Evolutionary conservation across 2,797 vertebrate genomes (phyloP), one percentile per base, ranked within the genome.

Genomic region (Pangasius djambal): DNA sequence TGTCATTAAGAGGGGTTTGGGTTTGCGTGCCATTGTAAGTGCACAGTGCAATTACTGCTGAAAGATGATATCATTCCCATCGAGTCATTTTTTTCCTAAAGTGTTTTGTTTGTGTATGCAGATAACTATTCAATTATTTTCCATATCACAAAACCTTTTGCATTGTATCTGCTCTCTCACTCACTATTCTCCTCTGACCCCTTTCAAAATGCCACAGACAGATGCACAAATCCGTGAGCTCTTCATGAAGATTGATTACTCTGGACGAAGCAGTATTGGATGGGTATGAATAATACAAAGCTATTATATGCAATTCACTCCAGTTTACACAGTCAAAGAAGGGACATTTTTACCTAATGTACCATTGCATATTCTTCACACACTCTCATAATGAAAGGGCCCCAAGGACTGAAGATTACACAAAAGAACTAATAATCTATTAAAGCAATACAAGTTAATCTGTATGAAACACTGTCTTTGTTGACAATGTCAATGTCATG

Each of bases 181-280:
- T 86, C 2, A 2, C 55, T 78, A 28, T 63, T 44, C 57, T 34
- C 37, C 37, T 65, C 77, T 48, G 89, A 91, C 88, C 89, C 69
- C 88, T 93, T 88, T 92, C 86, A 87, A 55, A 89, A 93, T 93
- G 93, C 92, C 89, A 96, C 92, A 97, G 97, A 96, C 86, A 85
- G 93, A 93, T 84, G 91, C 93, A 55, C 93, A 97, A 92, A 95
- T 95, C 93, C 94, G 96, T 93, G 92, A 95, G 83, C 92, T 96
- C 90, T 97, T 97, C 91, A 96, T 94, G 94, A 97, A 96, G 96
- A 96, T 96, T 89, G 96, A 97, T 93, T 96, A 88, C 88, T 92
- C 92, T 91, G 94, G 93, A 90, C 94, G 88, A 91, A 95, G 95
- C 91, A 95, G 88, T 91, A 97, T 97, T 94, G 93, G 93, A 79